Evolutionary conservation across 2,888 invertebrate genomes (phyloP).

Genomic region (Acholoe squamosa): DNA sequence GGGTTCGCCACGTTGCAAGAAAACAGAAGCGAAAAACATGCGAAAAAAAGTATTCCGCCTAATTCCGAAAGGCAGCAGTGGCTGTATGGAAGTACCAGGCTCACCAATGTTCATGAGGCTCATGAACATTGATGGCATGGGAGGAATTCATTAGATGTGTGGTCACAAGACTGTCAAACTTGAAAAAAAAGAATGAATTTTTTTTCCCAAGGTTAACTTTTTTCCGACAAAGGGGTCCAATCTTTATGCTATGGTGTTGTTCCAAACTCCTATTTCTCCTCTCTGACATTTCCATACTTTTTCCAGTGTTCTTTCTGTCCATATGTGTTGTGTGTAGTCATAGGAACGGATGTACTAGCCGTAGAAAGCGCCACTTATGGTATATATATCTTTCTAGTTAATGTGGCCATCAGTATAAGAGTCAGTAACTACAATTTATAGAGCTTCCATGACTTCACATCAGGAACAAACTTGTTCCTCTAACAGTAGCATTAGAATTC

Average conservation of each 20-base stretch:
- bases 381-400: constrained; percentile 61
- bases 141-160: constrained; percentile 45
- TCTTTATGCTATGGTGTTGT: constrained; percentile 60
- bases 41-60: constrained; percentile 48
- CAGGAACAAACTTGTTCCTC: background rate
- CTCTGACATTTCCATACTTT: constrained; percentile 60
- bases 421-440: constrained; percentile 46
- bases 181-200: constrained; percentile 57
- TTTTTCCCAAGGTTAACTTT: constrained; percentile 57
- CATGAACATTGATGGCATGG: constrained; percentile 38
- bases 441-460: constrained; percentile 61
- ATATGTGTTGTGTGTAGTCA: constrained; percentile 58
- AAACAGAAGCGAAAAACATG: constrained; percentile 45
- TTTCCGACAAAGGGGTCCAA: constrained; percentile 61
- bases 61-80: constrained; percentile 57
- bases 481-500: constrained; percentile 57
- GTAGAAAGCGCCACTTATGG: constrained; percentile 53
- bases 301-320: constrained; percentile 62
- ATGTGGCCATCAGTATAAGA: constrained; percentile 53
- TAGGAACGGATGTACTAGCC: constrained; percentile 48
- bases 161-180: constrained; percentile 57
- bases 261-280: constrained; percentile 52
- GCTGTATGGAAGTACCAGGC: constrained; percentile 50
- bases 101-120: constrained; percentile 26
- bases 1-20: constrained; percentile 58